Conservation (phyloP, 2,113 vertebrate genomes). For the Notothenia coriiceps region DNA sequence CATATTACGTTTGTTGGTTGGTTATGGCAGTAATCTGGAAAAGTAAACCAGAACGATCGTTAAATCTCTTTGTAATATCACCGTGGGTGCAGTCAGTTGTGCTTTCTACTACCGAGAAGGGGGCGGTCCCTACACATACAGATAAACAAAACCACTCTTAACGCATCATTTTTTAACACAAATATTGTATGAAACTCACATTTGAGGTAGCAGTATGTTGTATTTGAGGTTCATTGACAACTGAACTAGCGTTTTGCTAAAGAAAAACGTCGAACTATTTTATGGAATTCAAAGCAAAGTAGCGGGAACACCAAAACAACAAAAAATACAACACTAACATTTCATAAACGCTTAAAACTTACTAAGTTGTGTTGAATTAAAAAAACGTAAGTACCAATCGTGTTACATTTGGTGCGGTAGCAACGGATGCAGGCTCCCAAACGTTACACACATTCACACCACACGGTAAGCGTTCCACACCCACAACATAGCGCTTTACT, state of each 20-base stretch:
- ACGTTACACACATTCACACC: background rate
- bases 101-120: constrained; percentile 48
- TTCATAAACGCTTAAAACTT: background rate
- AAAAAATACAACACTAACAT: background rate
- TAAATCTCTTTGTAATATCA: background rate
- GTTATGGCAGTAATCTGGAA: constrained; percentile 46
- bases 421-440: background rate
- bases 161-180: constrained; percentile 4
- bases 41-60: background rate
- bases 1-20: constrained; percentile 71
- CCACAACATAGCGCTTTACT: constrained; percentile 25
- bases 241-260: rapidly evolving
- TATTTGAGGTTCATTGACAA: too few species aligned
- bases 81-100: constrained; percentile 36
- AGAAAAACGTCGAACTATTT: background rate
- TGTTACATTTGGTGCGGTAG: background rate
- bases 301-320: constrained; percentile 6
- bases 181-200: background rate
- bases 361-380: background rate
- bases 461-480: constrained; percentile 28
- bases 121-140: constrained; percentile 73
- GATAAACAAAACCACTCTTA: background rate
- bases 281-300: constrained; percentile 21
- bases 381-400: rapidly evolving
- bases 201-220: rapidly evolving